Base-by-base conservation (phyloP, 2,888 invertebrate species). In the Agrochola circellaris region DNA sequence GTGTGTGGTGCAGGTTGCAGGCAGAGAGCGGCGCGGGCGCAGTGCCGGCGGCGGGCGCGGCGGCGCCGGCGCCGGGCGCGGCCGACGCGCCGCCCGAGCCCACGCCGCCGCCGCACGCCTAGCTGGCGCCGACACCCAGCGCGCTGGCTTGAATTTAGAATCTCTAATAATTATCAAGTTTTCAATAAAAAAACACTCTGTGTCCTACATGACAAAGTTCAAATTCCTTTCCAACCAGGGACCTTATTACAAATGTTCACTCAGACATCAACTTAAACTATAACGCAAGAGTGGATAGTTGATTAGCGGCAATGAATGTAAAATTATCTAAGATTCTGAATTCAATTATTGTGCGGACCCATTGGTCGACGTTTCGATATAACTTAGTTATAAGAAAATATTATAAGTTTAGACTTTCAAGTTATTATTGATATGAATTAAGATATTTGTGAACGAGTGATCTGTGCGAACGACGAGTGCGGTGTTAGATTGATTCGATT, bases 21-120 rank as follows among this genome's bases (percentile, higher is more conserved):
- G 93, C 94, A 0, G 95, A 95, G 83, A 92, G 91, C 73, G 94
- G 83, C 0, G 87, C 84, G 6, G 79, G 87, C 9, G 88, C 83
- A 11, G 84, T 83, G 13, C 89, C 84, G 56, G 77, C 79, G 72
- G 88, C 89, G 26, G 87, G 68, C 81, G 26, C 85, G 20, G 77
- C 85, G 13, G 87, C 83, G n/a, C 86, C 82, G 8, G 83, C 83
- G 6, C 88, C 83, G 51, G 90, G 84, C n/a, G 66, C 54, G 20
- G 54, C 67, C 23, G 80, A 78, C 17, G 66, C 75, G n/a, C n/a
- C 75, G 67, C 84, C 85, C 58, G 82, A 81, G 48, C 70, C 84
- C 65, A 69, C 83, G 54, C 71, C 83, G n/a, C 66, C 75, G 71
- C 76, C 76, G n/a, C 51, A 51, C 75, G 66, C 64, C 62, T 61